Evolutionary conservation across 1,140 invertebrate genomes (phyloP), one percentile per base, ranked within the genome.

Genomic region (Drosophila sp.): DNA sequence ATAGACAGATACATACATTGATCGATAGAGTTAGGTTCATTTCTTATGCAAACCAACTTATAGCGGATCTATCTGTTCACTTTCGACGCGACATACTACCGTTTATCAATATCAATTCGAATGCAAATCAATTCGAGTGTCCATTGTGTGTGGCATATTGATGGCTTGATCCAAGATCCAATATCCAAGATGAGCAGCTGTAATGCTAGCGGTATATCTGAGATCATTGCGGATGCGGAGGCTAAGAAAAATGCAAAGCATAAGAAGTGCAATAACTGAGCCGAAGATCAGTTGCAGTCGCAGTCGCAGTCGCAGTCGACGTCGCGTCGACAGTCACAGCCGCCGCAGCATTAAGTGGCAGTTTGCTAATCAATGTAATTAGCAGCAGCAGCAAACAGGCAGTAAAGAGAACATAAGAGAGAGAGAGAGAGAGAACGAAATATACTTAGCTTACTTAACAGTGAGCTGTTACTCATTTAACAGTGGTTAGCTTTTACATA

Each of bases 31-130:
- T 25, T 34, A 36, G 27, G 53, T 51, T 71, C 32, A 34, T 78
- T 76, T 78, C 62, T 40, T 76, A 73, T 73, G 64, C 74, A 73
- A 89, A 58, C 64, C 72, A 72, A 63, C 66, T 54, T 71, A 43
- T 89, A 87, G 83, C 83, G 83, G 84, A 89, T 83, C 73, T 74
- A 50, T 61, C 43, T 46, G 65, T 74, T 89, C 83, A 89, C 83
- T 89, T 89, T 89, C 83, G 80, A 89, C 84, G 73, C 78, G 57
- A 78, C 65, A 46, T 64, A 87, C 78, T 86, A 83, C 83, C 79
- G 83, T 87, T 89, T 78, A 89, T 82, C 83, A 89, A 80, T 87
- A 81, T 77, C 82, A 74, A 89, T 89, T 89, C 83, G 73, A 89
- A 89, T 89, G 80, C 83, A 89, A 89, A 89, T 89, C 76, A 80